Conservation (phyloP, 2,797 vertebrate genomes). For the Mallotus villosus region DNA sequence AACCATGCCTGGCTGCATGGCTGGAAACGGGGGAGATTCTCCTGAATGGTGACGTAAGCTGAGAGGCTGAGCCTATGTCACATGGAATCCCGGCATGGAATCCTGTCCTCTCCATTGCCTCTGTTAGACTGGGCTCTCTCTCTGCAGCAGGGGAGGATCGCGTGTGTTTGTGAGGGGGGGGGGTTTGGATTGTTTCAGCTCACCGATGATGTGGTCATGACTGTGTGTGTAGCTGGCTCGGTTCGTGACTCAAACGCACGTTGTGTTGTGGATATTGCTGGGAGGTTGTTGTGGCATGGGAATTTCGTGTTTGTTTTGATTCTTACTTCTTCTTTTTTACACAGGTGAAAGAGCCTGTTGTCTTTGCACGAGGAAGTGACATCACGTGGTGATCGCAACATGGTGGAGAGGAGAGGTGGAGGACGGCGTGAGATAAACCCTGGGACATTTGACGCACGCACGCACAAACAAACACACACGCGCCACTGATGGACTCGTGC, state of each 20-base stretch:
- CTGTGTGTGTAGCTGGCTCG: too few species aligned
- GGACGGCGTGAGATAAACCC: slow-evolving; percentile 58
- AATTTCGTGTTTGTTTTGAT: too few species aligned
- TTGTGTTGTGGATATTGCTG: slow-evolving; percentile 7
- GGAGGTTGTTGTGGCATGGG: not conserved
- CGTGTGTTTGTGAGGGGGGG: not conserved
- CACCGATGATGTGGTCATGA: too few species aligned
- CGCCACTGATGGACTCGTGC: slow-evolving; percentile 45
- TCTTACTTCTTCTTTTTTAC: too few species aligned
- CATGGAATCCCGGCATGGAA: not conserved
- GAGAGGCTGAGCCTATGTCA: not conserved
- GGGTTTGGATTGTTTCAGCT: too few species aligned
- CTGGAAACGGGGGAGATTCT: not conserved
- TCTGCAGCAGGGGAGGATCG: not conserved
- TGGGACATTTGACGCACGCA: slow-evolving; percentile 54
- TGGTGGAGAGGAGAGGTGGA: slow-evolving; percentile 52
- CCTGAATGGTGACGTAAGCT: slow-evolving; percentile 18
- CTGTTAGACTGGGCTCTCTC: slow-evolving; percentile 10
- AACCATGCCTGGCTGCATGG: slow-evolving; percentile 12
- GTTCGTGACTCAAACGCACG: not conserved
- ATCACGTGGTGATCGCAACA: slow-evolving; percentile 72
- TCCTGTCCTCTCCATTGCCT: not conserved
- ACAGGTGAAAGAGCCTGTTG: slow-evolving; percentile 31
- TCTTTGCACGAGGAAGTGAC: slow-evolving; percentile 70
- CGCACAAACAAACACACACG: slow-evolving; percentile 51